Conservation (phyloP, 2,888 invertebrate genomes). For the Gisinianus flammeolus region DNA sequence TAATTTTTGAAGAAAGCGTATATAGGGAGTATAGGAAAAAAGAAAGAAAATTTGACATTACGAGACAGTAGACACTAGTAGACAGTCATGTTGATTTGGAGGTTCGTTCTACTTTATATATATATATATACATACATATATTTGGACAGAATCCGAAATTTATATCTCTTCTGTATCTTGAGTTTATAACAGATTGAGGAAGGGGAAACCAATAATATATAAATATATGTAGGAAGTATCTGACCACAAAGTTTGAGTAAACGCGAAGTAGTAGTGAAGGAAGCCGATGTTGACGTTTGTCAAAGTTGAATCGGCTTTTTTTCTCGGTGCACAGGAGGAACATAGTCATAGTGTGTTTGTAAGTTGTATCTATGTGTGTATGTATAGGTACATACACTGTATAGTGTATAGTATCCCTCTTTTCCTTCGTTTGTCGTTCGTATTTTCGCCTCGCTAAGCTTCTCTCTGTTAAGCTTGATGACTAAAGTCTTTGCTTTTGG, state of each 20-base stretch:
- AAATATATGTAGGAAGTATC: constrained; percentile 35
- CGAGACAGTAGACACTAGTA: too few relatives aligned
- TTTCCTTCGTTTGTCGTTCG: background rate
- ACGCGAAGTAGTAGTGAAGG: constrained; percentile 1
- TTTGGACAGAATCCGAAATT: background rate
- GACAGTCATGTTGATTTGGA: too few relatives aligned
- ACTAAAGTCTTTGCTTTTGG: constrained; percentile 26
- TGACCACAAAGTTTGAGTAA: constrained; percentile 42
- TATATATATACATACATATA: background rate
- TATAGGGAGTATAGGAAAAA: too few relatives aligned
- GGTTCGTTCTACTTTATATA: too few relatives aligned
- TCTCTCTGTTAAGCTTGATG: constrained; percentile 34
- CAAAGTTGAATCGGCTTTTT: constrained; percentile 22
- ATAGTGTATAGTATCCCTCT: background rate
- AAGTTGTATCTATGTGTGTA: background rate
- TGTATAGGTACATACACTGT: background rate
- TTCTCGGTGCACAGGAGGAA: background rate
- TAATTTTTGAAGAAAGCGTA: too few relatives aligned
- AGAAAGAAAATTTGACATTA: too few relatives aligned
- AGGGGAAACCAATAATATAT: constrained; percentile 24
- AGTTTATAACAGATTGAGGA: background rate
- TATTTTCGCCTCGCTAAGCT: constrained; percentile 37
- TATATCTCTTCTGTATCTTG: background rate
- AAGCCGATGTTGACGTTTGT: constrained; percentile 33
- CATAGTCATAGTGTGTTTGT: background rate